Percentiles rank a stretch among this genome's conserved stretches.
phyloP scores from a whole-genome alignment of 2,797 vertebrate species.

The Cuculus canorus region DNA sequence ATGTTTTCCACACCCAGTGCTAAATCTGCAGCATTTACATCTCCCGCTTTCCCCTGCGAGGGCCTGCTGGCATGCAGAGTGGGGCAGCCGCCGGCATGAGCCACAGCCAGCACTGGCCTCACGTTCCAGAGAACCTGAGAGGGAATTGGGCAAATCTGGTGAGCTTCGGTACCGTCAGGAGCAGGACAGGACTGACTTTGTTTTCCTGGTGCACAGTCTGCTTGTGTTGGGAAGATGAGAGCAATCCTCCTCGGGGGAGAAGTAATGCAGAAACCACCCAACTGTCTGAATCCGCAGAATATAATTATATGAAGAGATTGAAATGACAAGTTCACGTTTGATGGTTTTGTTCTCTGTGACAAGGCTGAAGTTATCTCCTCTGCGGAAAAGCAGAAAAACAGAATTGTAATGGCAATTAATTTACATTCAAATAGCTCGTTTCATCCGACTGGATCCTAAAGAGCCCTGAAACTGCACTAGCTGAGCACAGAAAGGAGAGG shows the following conservation, averaged over 20 bases:
- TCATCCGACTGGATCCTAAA: conserved; percentile 8
- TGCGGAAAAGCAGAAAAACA: conserved; percentile 67
- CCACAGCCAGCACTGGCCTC: accelerated
- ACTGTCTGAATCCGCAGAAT: conserved; percentile 30
- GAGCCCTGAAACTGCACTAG: neutral
- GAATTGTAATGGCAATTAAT: conserved; percentile 66
- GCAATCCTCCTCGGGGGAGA: neutral
- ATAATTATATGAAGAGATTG: conserved; percentile 61
- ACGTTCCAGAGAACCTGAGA: accelerated
- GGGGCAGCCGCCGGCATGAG: neutral
- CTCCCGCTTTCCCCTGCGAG: accelerated
- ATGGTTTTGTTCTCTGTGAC: conserved; percentile 70
- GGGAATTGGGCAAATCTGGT: neutral
- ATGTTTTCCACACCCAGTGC: neutral
- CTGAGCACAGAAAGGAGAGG: neutral
- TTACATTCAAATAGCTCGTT: conserved; percentile 66
- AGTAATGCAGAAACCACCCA: conserved; percentile 38
- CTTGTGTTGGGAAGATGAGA: neutral
- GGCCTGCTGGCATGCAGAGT: neutral
- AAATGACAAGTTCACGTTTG: conserved; percentile 63
- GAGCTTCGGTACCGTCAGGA: neutral
- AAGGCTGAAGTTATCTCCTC: conserved; percentile 65
- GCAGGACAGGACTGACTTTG: neutral
- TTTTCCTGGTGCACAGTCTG: neutral
- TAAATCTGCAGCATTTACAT: accelerated